Evolutionary conservation across 2,113 vertebrate genomes (phyloP), one percentile per base, ranked within the genome.

Genomic region (Steatornis caripensis): DNA sequence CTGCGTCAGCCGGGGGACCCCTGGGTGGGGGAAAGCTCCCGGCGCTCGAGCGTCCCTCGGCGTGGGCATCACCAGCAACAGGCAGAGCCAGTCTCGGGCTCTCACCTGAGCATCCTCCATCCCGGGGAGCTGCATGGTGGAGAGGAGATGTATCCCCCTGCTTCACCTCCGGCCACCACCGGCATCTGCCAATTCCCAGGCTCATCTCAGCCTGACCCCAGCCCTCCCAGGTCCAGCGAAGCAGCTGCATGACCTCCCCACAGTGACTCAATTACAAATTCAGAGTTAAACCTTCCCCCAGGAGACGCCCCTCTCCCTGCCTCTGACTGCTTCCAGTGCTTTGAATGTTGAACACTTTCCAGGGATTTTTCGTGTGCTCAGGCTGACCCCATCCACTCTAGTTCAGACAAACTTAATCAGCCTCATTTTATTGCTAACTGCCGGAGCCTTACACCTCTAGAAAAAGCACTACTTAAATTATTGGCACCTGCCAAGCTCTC

Each of bases 231-330:
- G 84, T 51, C 68, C 68, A 41, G 43, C 1, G 24, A 68, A 58
- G 54, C 57, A 85, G 71, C 41, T 2, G 0, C 17, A 1, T 43
- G 68, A 87, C 80, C 81, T 95, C 92, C 91, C 89, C 86, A 72
- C 84, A 8, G 6, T 2, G 39, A 16, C 71, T 78, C 30, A 7
- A 89, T 95, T 86, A 90, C 22, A 51, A 86, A 96, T 95, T 84
- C 93, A 84, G 83, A 89, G 95, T 49, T 87, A 78, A 84, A 81
- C 70, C 94, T 92, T 93, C 96, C 80, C 95, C 95, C 96, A 61
- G 92, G 62, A 55, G 71, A 41, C 3, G 1, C 36, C 75, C 90
- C n/a, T 68, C 64, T 60, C 41, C 51, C 9, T 41, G 61, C 39
- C 49, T 84, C 41, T 15, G 48, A 12, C 45, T 82, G 53, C 39